Evolutionary conservation across 1,140 invertebrate genomes (phyloP), one percentile per base, ranked within the genome.

Genomic region (Drosophila bocqueti): DNA sequence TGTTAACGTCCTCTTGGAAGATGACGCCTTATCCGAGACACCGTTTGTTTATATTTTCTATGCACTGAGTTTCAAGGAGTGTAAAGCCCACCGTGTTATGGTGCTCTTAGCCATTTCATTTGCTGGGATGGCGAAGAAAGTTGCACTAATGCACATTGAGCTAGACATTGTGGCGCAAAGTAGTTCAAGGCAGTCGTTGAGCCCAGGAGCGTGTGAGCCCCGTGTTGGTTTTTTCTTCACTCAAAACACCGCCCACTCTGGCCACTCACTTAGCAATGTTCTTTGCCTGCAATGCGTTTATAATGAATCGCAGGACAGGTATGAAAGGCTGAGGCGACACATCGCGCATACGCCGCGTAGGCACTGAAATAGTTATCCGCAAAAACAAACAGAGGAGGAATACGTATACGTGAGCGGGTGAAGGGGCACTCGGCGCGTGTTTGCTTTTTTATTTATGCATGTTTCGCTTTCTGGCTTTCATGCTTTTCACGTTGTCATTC

Each of bases 291-390:
- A 45, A 69, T 78, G 64, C 64, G 55, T 62, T 62, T 46, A 68
- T 68, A 77, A 77, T 77, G 54, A 62, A 50, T 58, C 40, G 43
- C 64, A 55, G 65, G 26, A 46, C 63, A 66, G 60, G 79, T 64
- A 75, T 63, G 34, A 42, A 60, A 54, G 26, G 42, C 38, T 54
- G 40, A 36, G 60, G 57, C 29, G 43, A 29, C 49, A 77, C 55
- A 80, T 84, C 50, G 67, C 76, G 49, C 60, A 83, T 83, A 80
- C 76, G 81, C 45, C 72, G 47, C 26, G 65, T 76, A 15, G 42
- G 21, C 10, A n/a, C 60, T 42, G 67, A 38, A 62, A 62, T 55
- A 69, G 54, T 65, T 52, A 34, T 59, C 55, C 55, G 34, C 34
- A 58, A 47, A 65, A 40, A 29, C 42, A 61, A 47, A 61, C 47